These are phyloP conservation scores for Alligator sinensis DNA, from an alignment of 2,113 vertebrate species.

Conservation along the genomic window DNA sequence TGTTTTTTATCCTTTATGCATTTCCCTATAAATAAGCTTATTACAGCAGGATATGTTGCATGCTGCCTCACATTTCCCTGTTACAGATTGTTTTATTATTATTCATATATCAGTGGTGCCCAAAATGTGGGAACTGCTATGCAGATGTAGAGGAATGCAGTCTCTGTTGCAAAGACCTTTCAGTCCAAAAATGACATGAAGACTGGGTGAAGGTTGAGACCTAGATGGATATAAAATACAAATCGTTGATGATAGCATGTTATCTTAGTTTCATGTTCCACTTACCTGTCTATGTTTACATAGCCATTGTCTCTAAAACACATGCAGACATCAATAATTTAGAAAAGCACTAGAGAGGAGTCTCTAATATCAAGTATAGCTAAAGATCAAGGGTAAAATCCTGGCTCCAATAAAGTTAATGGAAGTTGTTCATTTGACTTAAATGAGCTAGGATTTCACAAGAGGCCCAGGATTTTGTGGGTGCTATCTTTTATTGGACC, in stretches of 20 bases:
- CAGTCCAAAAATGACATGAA: neutral
- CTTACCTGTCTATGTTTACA: no score
- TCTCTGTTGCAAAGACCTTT: neutral
- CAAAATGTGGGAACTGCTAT: neutral
- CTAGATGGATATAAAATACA: no score
- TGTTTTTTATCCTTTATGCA: neutral
- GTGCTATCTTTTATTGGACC: no score
- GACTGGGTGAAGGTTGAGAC: no score
- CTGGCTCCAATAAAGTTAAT: neutral
- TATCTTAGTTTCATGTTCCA: no score
- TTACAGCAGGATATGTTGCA: neutral
- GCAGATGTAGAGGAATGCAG: neutral
- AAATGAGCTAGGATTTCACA: neutral
- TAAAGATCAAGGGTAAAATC: neutral
- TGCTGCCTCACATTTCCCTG: neutral
- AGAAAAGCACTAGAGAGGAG: neutral
- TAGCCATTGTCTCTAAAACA: no score
- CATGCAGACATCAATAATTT: neutral
- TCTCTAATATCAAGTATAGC: neutral
- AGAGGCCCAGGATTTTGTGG: neutral
- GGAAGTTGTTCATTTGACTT: neutral
- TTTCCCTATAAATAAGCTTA: accelerated
- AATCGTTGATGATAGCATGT: no score
- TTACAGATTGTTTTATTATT: neutral
- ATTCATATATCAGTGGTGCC: neutral